Base-by-base conservation (phyloP, 30 jellyfish, hydroid and myxozoan genomes). In the Turritopsis dohrnii region DNA sequence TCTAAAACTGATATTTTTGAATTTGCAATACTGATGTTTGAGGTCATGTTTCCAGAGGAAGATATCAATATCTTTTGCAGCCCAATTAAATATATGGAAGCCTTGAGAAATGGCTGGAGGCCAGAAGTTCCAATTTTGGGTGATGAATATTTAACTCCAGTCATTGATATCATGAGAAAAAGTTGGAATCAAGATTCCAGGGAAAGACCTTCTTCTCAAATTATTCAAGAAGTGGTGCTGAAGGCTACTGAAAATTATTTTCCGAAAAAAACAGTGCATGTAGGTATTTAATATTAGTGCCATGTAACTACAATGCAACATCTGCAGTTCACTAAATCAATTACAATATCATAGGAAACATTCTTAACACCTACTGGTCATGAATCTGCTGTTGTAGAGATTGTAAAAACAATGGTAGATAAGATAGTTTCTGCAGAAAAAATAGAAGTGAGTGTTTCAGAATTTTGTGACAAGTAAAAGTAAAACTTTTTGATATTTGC, bases 1-100 rank as follows among this genome's bases (percentile, higher is more conserved):
- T 21, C 76, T 66, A 66, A 21, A 26, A 66, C 76, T 21, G 76
- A 66, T 26, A 66, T 66, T 3, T 66, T 66, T 66, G 76, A 7
- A 66, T 66, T 66, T 66, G 76, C 76, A 21, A 66, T 66, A 66
- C 27, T 26, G 29, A 66, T 66, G 76, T 66, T 21, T 66, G 76
- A 66, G 29, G 29, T 66, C 27, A 21, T 66, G 27, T 66, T 66
- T 66, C 76, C 76, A 21, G 76, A 66, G 27, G 29, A 66, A 66
- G 29, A 66, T 66, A 26, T 66, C 76, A 66, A 66, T 66, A 21
- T 21, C 29, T 66, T 66, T 66, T 21, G 27, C 27, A 21, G 29
- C 29, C 76, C 76, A 21, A 21, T 66, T 66, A 21, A 66, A 66
- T 66, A 66, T 66, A 21, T 66, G 76, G 29, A 66, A 66, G 76